Evolutionary conservation across 1,140 invertebrate genomes (phyloP).

Genomic region (Euglossa dilemma): DNA sequence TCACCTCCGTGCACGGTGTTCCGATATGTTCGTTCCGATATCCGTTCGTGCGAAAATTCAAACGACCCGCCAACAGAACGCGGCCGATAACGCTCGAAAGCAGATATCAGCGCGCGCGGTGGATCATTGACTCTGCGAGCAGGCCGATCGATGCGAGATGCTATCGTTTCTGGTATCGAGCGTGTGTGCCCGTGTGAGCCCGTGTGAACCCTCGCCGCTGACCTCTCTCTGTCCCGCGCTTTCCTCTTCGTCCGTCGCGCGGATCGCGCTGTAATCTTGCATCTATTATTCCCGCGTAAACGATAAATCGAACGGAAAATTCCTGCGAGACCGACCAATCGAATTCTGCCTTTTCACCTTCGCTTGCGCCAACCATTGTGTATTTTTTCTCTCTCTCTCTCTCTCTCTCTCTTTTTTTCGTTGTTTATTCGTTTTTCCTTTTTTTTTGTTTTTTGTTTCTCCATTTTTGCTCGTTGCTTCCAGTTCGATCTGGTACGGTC

Average conservation of each 20-base stretch:
- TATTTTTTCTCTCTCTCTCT: not conserved
- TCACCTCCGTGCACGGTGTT: slow-evolving; percentile 40
- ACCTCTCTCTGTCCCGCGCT: not conserved
- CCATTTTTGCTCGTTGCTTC: no score
- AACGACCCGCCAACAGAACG: slow-evolving; percentile 72
- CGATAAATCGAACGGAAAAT: slow-evolving; percentile 39
- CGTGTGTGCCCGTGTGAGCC: no score
- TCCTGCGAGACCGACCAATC: not conserved
- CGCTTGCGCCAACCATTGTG: not conserved
- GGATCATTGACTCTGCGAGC: slow-evolving; percentile 46
- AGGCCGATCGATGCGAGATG: slow-evolving; percentile 51
- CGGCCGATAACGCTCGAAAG: slow-evolving; percentile 61
- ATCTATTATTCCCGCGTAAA: slow-evolving; percentile 40
- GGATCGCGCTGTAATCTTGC: slow-evolving; percentile 13
- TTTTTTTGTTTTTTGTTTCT: no score
- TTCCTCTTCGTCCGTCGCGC: not conserved
- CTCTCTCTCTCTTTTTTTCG: not conserved
- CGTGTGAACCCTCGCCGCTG: not conserved
- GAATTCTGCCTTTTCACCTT: slow-evolving; percentile 14
- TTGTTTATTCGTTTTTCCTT: not conserved
- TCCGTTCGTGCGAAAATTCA: slow-evolving; percentile 76
- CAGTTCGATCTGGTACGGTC: not conserved
- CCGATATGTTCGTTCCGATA: slow-evolving; percentile 63
- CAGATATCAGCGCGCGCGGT: slow-evolving; percentile 61
- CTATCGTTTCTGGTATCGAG: slow-evolving; percentile 54